Evolutionary conservation across 2,797 vertebrate genomes (phyloP), one percentile per base, ranked within the genome.

Genomic region (Megalops cyprinoides): DNA sequence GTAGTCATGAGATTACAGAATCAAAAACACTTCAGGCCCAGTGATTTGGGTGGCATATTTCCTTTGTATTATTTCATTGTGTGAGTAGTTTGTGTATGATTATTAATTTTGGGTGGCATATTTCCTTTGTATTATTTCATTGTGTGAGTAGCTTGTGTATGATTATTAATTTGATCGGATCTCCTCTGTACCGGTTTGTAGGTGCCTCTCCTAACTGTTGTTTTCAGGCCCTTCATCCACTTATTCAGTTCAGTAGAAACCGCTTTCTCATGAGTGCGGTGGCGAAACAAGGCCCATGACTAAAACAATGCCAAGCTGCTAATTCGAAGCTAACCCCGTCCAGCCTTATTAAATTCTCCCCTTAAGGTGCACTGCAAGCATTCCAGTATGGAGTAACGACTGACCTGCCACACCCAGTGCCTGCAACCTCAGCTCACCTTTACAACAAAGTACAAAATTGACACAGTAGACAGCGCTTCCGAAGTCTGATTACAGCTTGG

Each of bases 251-350:
- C n/a, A n/a, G n/a, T n/a, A n/a, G n/a, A n/a, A n/a, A n/a, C n/a
- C n/a, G n/a, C n/a, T n/a, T n/a, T 25, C 28, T 28, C 8, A 28
- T 46, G n/a, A n/a, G 73, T 25, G 23, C 28, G 51, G 18, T 49
- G 25, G 20, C 42, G 23, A 53, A 56, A 14, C 34, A 67, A 76
- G 75, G n/a, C 31, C 53, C 42, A 39, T 34, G 8, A 7, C 65
- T 74, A 4, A 65, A 49, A 15, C 18, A 25, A n/a, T 77, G 71
- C 81, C 60, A 28, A 34, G 25, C 42, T 79, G 51, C 20, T 81
- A 58, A 71, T 60, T 79, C 77, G 77, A 46, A 80, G 49, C 51
- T 84, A 18, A 77, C 56, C 67, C 79, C 86, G 80, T 74, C 53
- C 42, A 58, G 51, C 79, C 37, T 28, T 62, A 77, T 18, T 31